These are phyloP conservation scores for Brachystomella parvula DNA, from an alignment of 1,140 invertebrate genomes.

Conservation along the genomic window DNA sequence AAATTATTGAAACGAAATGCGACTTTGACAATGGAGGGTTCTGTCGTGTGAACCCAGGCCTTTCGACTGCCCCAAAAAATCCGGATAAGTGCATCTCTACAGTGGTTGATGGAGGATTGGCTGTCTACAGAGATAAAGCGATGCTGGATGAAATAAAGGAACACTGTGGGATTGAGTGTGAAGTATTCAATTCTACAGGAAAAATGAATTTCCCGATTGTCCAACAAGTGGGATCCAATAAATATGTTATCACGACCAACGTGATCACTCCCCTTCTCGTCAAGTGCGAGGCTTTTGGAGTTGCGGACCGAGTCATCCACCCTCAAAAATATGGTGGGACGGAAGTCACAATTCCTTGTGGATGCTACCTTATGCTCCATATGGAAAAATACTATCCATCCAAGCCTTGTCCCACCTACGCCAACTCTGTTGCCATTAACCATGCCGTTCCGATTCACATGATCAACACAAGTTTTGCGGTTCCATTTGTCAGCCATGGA, in stretches of 20 bases:
- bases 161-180: neutral
- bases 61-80: neutral
- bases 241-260: constrained; percentile 24
- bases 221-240: constrained; percentile 8
- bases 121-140: neutral
- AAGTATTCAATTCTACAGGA: neutral
- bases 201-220: constrained; percentile 15
- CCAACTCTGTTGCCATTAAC: constrained; percentile 5
- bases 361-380: no score
- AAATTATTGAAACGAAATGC: neutral
- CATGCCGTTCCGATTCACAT: constrained; percentile 30
- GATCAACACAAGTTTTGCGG: constrained; percentile 12
- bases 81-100: neutral
- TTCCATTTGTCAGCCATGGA: neutral
- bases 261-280: constrained; percentile 20
- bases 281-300: constrained; percentile 25
- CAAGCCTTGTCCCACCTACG: constrained; percentile 12
- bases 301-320: constrained; percentile 22
- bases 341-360: constrained; percentile 22
- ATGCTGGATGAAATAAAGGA: neutral
- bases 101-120: neutral
- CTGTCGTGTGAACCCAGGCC: no score
- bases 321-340: constrained; percentile 24
- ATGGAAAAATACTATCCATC: no score
- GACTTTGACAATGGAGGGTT: neutral